Evolutionary conservation across 2,113 vertebrate genomes (phyloP).

Genomic region (Sceloporus tristichus): DNA sequence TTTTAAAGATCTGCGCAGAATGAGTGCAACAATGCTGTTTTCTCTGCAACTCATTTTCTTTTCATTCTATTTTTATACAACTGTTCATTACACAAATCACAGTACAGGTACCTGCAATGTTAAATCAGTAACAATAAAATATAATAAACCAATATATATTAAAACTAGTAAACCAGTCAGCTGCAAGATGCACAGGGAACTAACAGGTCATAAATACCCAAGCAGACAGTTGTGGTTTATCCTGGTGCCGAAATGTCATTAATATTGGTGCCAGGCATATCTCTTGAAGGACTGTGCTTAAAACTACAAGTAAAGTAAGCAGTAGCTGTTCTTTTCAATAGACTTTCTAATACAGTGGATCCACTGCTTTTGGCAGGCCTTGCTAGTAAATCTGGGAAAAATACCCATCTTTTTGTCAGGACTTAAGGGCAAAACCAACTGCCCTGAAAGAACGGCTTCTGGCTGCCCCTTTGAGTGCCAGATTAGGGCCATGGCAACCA

Average conservation of each 20-base stretch:
- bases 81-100: neutral
- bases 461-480: too few species aligned
- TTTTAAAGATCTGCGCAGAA: slow-evolving; percentile 9
- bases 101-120: neutral
- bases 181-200: neutral
- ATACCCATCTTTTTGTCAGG: too few species aligned
- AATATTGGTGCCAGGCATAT: neutral
- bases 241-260: neutral
- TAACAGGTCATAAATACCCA: neutral
- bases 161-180: neutral
- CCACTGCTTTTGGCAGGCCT: neutral
- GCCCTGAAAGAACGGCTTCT: neutral
- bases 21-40: neutral
- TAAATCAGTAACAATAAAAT: neutral
- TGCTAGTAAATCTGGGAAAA: neutral
- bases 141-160: neutral
- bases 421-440: neutral
- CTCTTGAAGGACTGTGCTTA: neutral
- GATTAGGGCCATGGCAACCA: too few species aligned
- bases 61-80: neutral
- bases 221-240: neutral
- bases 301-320: neutral
- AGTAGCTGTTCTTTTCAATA: neutral
- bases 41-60: neutral
- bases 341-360: neutral